Percentiles rank a stretch among this genome's conserved stretches.
Evolutionary conservation across 2,113 vertebrate genomes (phyloP).

Genomic region (Ranitomeya variabilis): DNA sequence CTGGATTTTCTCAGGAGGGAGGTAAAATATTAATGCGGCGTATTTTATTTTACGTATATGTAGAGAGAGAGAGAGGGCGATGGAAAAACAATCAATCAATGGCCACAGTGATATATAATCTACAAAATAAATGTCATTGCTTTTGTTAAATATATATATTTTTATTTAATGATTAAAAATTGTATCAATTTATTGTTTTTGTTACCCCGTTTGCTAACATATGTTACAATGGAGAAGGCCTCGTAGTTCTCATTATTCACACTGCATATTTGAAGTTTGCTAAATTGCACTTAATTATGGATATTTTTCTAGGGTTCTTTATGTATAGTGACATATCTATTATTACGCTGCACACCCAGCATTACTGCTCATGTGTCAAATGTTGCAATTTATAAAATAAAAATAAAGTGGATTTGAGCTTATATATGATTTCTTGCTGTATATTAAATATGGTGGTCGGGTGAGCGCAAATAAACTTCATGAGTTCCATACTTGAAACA

Average conservation of each 20-base stretch:
- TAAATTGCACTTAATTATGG: not conserved
- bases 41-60: too few relatives aligned
- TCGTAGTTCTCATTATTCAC: not conserved
- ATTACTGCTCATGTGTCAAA: slow-evolving; percentile 61
- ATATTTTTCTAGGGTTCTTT: not conserved
- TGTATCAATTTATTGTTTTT: not conserved
- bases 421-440: slow-evolving; percentile 60
- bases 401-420: not conserved
- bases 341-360: slow-evolving; percentile 59
- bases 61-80: too few relatives aligned
- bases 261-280: slow-evolving; percentile 1
- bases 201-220: not conserved
- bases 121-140: not conserved
- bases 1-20: too few relatives aligned
- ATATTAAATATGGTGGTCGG: slow-evolving; percentile 80
- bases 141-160: not conserved
- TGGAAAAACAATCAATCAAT: not conserved
- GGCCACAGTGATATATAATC: not conserved
- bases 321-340: slow-evolving; percentile 35
- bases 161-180: not conserved
- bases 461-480: slow-evolving; percentile 81
- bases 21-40: too few relatives aligned
- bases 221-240: not conserved
- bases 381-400: slow-evolving; percentile 34
- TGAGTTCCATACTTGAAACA: slow-evolving; percentile 83